Evolutionary conservation across 2,113 vertebrate genomes (phyloP).

Genomic region (Drymodes brunneopygia): DNA sequence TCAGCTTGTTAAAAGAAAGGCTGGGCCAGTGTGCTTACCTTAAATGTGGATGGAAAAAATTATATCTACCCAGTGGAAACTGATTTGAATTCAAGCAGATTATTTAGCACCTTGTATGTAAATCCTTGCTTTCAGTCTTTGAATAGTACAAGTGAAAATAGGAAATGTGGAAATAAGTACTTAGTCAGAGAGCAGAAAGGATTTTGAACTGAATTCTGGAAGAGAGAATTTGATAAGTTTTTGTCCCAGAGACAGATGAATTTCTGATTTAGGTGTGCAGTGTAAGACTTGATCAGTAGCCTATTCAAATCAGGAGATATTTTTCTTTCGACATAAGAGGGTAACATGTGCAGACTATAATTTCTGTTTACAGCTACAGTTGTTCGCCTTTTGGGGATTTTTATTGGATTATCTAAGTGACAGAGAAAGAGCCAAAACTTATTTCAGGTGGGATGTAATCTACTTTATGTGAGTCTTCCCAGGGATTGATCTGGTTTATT

Average conservation of each 20-base stretch:
- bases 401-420: not conserved
- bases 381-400: not conserved
- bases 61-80: not conserved
- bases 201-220: not conserved
- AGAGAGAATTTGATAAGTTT: not conserved
- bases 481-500: not conserved
- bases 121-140: conserved; percentile 58
- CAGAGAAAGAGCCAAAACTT: not conserved
- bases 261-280: not conserved
- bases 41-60: conserved; percentile 23
- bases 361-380: not conserved
- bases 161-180: not conserved
- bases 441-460: not conserved
- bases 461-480: not conserved
- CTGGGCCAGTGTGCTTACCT: not conserved
- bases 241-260: not conserved
- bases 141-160: conserved; percentile 39
- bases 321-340: not conserved
- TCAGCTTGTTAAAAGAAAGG: not conserved
- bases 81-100: conserved; percentile 57
- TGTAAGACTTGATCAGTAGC: not conserved
- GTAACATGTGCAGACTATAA: not conserved
- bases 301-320: not conserved
- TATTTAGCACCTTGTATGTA: conserved; percentile 41
- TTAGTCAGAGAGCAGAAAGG: conserved; percentile 7